Evolutionary conservation across 2,797 vertebrate species (phyloP).

Genomic region (Hephaestus fuliginosus): DNA sequence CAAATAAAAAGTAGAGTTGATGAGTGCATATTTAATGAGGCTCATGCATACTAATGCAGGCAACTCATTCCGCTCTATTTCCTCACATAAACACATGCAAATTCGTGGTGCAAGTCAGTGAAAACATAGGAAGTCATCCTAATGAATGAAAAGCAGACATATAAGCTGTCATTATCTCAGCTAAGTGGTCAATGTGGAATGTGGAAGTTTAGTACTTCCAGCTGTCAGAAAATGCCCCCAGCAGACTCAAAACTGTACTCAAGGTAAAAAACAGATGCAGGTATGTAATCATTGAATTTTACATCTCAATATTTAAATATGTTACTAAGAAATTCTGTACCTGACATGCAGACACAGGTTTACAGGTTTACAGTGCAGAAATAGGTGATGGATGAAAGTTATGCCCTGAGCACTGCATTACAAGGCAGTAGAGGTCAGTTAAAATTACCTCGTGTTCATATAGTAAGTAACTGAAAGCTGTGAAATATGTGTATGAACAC

Average conservation of each 20-base stretch:
- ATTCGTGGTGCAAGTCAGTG: constrained; percentile 58
- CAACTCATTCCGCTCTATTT: constrained; percentile 73
- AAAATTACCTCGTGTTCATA: no score
- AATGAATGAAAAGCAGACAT: constrained; percentile 53
- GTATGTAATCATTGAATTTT: not conserved
- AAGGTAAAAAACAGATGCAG: not conserved
- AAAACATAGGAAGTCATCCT: constrained; percentile 53
- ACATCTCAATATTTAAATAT: not conserved
- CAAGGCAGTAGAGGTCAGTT: not conserved
- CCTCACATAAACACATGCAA: constrained; percentile 78
- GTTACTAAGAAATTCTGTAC: not conserved
- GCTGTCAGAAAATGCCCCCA: constrained; percentile 16
- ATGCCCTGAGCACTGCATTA: not conserved
- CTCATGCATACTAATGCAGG: constrained; percentile 77
- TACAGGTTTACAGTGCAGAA: not conserved
- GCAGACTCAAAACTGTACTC: not conserved
- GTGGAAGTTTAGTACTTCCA: constrained; percentile 10
- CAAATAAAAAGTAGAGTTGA: constrained; percentile 79
- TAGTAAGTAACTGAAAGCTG: not conserved
- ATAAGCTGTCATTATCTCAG: constrained; percentile 48
- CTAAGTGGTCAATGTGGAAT: constrained; percentile 48
- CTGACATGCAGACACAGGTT: not conserved
- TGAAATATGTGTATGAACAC: not conserved
- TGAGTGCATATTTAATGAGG: constrained; percentile 84
- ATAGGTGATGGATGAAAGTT: not conserved